Evolutionary conservation across 2,888 invertebrate species (phyloP), one percentile per base, ranked within the genome.

Genomic region (Nemotelus pantherinus): DNA sequence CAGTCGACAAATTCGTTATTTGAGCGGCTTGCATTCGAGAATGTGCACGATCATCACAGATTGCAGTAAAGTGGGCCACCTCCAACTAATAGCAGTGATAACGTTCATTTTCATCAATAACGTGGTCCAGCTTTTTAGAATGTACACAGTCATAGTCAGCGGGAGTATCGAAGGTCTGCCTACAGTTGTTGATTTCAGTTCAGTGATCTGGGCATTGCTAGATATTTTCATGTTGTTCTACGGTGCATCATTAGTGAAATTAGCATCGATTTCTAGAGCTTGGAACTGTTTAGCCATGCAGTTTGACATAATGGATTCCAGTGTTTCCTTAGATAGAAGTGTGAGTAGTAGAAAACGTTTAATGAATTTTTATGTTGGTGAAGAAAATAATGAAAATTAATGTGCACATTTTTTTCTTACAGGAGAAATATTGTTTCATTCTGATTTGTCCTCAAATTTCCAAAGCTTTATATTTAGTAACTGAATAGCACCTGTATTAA

Each of bases 181-280:
- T 2, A 3, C 5, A 6, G 41, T 39, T 48, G 5, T 25, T 5
- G 50, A 50, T 9, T 5, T 3, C 3, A 5, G 3, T 41, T 25
- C 25, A 25, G 25, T 25, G 25, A 25, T 25, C 1, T 25, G 25
- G 25, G 43, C 4, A 43, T 55, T 53, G 2, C 2, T 70, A 25
- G 70, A 70, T 41, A 55, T 70, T 4, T 55, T 53, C 41, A 9
- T 70, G 43, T 7, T 70, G 70, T 39, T 70, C 5, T 53, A 70
- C 44, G 25, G 41, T 39, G 53, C 70, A 45, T 70, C 70, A n/a
- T 50, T 70, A 9, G n/a, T 70, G 10, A 70, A 47, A n/a, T 39
- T 41, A 70, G 47, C 55, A 6, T 70, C 70, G 41, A 55, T 55
- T 7, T 9, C 55, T 4, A 47, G n/a, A 45, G 47, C 45, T 5